phyloP scores from a whole-genome alignment of 35 echinoderm and acorn worm species.

The Apostichopus japonicus region DNA sequence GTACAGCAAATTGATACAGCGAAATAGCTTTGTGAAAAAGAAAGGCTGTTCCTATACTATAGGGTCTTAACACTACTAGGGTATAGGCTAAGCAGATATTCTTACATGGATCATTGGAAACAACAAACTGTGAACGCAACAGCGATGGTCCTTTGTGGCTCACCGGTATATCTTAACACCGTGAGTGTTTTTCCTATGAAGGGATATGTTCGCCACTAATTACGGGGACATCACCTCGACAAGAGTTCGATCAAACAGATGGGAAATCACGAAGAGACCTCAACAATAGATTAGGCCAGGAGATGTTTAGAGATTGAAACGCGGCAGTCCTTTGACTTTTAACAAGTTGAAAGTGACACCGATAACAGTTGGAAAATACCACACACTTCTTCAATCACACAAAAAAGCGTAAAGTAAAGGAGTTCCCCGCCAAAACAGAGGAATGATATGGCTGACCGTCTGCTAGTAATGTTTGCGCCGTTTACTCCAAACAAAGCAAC shows the following conservation, averaged over 20 bases:
- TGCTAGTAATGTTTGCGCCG: conserved; percentile 9
- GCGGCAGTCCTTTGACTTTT: conserved; percentile 34
- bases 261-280: background rate
- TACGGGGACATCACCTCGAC: background rate
- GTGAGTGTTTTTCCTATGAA: no score
- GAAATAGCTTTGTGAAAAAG: no score
- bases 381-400: background rate
- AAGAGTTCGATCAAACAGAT: conserved; percentile 20
- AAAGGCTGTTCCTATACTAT: no score
- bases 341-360: conserved; percentile 31
- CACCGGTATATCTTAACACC: no score
- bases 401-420: conserved; percentile 4
- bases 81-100: no score
- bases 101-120: no score
- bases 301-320: conserved; percentile 28
- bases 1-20: no score
- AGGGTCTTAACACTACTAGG: no score
- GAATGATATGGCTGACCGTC: conserved; percentile 37
- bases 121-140: no score
- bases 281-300: conserved; percentile 14
- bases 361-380: background rate
- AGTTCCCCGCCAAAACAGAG: conserved; percentile 10
- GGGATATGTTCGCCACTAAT: background rate
- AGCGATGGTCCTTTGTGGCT: no score
- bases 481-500: conserved; percentile 32